Evolutionary conservation across 2,113 vertebrate species (phyloP), one percentile per base, ranked within the genome.

Genomic region (Gasterosteus aculeatus): DNA sequence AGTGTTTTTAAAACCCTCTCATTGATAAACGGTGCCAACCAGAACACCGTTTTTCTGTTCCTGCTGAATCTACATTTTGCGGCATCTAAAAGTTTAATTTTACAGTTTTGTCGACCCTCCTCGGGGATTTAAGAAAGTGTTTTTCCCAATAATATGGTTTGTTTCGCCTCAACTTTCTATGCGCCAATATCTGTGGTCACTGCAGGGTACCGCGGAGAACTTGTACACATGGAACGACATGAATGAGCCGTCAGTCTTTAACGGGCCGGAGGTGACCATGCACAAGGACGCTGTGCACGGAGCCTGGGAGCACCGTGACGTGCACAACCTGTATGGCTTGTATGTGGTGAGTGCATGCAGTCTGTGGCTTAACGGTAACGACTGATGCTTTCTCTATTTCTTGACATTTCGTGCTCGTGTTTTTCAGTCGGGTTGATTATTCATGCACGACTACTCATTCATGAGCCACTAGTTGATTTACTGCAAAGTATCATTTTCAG

Each of bases 241-340:
- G 97, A 98, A 97, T 0, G 97, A 98, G 73, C 97, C 97, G 0
- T 97, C 97, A 0, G 96, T 98, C 39, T 98, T 98, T 77, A 98
- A 96, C 0, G 97, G 97, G 15, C 97, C 96, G 0, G 97, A 98
- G 91, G 96, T 98, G 77, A 97, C 97, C 19, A 97, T 98, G 96
- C 95, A 96, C 88, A 98, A 98, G 86, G 97, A 97, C 4, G 95
- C 95, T 0, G 18, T 91, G 75, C 95, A 97, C 10, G 95, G 95
- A 1, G 91, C 82, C 74, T 97, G 96, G 96, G 97, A 98, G 83
- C 93, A 97, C 88, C 93, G 97, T 0, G 97, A 98, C 0, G 3
- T 98, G 4, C 97, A 98, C 89, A 98, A 98, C 84, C 75, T 97
- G 10, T 98, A 98, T 4, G 97, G 95, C 26, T 77, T 97, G 57